Evolutionary conservation across 2,113 vertebrate species (phyloP), one percentile per base, ranked within the genome.

Genomic region (Siphamia tubifer): DNA sequence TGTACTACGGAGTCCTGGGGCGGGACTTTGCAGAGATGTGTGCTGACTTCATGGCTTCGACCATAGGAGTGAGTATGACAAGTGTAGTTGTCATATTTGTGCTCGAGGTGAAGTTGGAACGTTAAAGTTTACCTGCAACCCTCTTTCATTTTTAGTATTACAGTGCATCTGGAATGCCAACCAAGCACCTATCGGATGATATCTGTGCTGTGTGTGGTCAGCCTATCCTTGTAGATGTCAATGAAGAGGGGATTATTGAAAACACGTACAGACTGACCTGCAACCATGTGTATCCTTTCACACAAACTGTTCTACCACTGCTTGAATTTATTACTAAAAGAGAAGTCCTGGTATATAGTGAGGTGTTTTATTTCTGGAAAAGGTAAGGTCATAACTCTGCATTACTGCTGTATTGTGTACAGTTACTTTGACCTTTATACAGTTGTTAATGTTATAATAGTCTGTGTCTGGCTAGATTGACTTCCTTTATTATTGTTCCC

Each of bases 11-110:
- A 1, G 97, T 99, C 6, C 90, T 99, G 7, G 96, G 98, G 39
- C 89, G 97, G 16, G 98, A 99, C 89, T 99, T 99, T 82, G 98
- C 98, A 0, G 98, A 99, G 85, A 98, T 99, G 96, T 99, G 98
- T 83, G 97, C 97, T 0, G 98, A 99, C 81, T 98, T 96, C 89
- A 99, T 99, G 98, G 98, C 98, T 1, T 99, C 98, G 0, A 99
- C 98, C 1, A 93, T 99, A 12, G 98, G 98, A 87, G 98, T 99
- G 80, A 94, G 94, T 53, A 2, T 0, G 13, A 25, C 4, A 11
- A 27, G 9, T 12, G 5, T 20, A 54, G 21, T 20, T 3, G 0
- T 5, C 21, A 11, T 36, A 20, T 35, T 49, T 8, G 6, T 39
- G 13, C 15, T 44, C 6, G 1, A 40, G 8, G 4, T 13, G 13